A percentile compares a stretch with the other conserved stretches of the same genome.
Evolutionary conservation across 1,140 invertebrate genomes (phyloP).

Genomic region (Andricus grossulariae): DNA sequence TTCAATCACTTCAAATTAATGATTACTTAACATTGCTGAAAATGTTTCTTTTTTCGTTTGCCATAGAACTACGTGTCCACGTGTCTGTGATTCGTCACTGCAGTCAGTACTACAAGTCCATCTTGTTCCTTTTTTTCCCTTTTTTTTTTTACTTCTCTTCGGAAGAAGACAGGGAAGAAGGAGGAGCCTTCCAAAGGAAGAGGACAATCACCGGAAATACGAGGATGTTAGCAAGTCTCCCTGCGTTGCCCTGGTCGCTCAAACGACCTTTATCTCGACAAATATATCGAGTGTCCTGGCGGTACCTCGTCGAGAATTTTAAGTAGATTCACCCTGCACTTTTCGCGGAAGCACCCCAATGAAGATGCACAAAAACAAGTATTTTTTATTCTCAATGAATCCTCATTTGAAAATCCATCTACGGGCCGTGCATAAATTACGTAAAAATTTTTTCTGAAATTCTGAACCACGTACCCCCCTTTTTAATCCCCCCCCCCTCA

Average conservation of each 20-base stretch:
- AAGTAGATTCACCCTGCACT: constrained; percentile 16
- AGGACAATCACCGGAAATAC: constrained; percentile 47
- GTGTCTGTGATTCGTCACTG: no score
- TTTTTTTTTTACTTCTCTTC: constrained; percentile 25
- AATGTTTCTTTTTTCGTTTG: no score
- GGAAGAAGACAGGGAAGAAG: constrained; percentile 12
- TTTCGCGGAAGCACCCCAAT: not conserved
- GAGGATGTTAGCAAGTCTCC: constrained; percentile 47
- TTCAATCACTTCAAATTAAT: no score
- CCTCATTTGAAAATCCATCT: no score
- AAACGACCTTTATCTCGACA: constrained; percentile 41
- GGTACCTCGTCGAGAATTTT: constrained; percentile 44
- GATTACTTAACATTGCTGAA: no score
- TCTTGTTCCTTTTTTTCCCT: not conserved
- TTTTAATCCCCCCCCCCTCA: no score
- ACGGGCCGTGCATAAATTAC: no score
- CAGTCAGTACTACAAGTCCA: not conserved
- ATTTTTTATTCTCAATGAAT: not conserved
- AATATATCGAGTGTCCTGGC: constrained; percentile 48
- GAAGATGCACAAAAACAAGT: not conserved
- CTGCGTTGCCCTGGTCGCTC: constrained; percentile 40
- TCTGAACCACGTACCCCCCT: no score
- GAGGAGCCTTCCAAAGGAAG: constrained; percentile 32
- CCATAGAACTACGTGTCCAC: no score
- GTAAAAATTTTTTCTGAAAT: no score